Evolutionary conservation across 2,797 vertebrate genomes (phyloP), one percentile per base, ranked within the genome.

Genomic region (Dermochelys coriacea): DNA sequence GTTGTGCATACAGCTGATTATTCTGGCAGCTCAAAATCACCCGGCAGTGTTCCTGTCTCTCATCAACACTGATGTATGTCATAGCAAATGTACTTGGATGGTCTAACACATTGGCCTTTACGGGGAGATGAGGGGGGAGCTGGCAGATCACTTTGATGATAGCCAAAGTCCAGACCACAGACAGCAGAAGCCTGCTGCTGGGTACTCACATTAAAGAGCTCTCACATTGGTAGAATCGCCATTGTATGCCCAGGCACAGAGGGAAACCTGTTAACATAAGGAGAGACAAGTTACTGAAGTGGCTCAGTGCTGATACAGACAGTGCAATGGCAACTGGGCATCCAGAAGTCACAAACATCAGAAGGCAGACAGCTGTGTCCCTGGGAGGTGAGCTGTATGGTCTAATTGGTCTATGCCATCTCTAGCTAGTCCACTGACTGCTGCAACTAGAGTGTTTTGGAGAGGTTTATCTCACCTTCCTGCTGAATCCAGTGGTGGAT

Each of bases 131-230:
- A 98, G 96, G 98, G 98, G 96, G 98, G 98, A 96, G 98, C 97
- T 94, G 98, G 97, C 91, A 97, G 97, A 97, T 98, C 79, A 88
- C 97, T 96, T 92, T 98, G 98, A 94, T 98, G 98, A 80, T 98
- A 98, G 97, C 98, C 98, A 98, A 97, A 98, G 97, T 98, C 98
- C 96, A 98, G 97, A 95, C 97, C 95, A 95, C 98, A 98, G 98
- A 98, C 98, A 96, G 98, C 96, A 91, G 98, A 96, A 98, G 89
- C 97, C 93, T 88, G 98, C 97, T 77, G 98, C 96, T 92, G 98
- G 97, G 98, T 97, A 98, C 98, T 99, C 99, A 99, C 98, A 98
- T 98, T 97, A 97, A 90, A 97, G 96, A 91, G 98, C 95, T 97
- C 98, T 98, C 97, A 99, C 97, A 97, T 99, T 98, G 94, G 98